Conservation (phyloP, 2,888 invertebrate species). For the Phania funesta region DNA sequence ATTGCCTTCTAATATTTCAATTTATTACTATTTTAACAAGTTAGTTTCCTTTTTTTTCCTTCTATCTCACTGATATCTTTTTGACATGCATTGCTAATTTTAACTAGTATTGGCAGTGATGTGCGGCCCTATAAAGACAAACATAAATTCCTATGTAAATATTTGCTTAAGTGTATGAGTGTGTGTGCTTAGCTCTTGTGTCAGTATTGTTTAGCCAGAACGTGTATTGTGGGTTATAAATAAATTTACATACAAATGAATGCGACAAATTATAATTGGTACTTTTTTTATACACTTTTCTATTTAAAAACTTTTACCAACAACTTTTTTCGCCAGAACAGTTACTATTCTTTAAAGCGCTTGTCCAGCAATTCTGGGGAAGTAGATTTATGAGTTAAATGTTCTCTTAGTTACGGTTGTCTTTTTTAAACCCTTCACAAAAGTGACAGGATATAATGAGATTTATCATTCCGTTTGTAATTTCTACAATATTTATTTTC, state of each 20-base stretch:
- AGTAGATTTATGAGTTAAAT: too few species aligned
- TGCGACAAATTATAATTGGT: slow-evolving; percentile 66
- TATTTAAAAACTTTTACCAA: background rate
- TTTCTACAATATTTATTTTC: too few species aligned
- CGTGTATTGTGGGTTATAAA: slow-evolving; percentile 41
- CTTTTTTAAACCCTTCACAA: too few species aligned
- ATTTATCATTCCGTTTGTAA: too few species aligned
- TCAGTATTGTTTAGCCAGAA: slow-evolving; percentile 26
- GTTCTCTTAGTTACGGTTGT: too few species aligned
- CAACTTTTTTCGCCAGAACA: background rate
- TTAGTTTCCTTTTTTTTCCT: slow-evolving; percentile 11
- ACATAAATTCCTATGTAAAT: slow-evolving; percentile 1
- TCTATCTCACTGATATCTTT: slow-evolving; percentile 34
- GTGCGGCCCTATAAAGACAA: slow-evolving; percentile 1
- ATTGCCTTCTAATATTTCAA: slow-evolving; percentile 14
- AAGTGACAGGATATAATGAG: too few species aligned
- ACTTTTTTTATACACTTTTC: slow-evolving; percentile 1
- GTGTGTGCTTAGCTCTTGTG: background rate
- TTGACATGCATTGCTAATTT: slow-evolving; percentile 66
- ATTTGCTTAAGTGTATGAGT: background rate
- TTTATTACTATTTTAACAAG: slow-evolving; percentile 22
- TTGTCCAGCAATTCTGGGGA: too few species aligned
- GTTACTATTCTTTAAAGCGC: background rate
- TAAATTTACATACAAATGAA: slow-evolving; percentile 64
- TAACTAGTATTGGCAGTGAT: slow-evolving; percentile 63